Base-by-base conservation (phyloP, 2,113 vertebrate species). In the Meriones unguiculatus region DNA sequence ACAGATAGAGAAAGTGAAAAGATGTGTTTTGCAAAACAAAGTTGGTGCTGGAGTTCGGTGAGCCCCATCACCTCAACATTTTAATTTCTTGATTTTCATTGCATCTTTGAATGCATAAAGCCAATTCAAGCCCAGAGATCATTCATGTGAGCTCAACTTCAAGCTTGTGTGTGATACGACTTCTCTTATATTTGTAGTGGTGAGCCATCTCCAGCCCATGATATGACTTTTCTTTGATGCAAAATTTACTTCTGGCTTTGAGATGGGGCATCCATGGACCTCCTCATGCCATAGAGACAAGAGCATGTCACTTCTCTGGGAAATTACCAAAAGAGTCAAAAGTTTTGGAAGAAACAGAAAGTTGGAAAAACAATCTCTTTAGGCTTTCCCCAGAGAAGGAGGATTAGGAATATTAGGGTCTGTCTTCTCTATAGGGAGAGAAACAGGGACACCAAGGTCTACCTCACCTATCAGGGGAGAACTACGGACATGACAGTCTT, bases 271-370 rank as follows among this genome's bases (percentile, higher is more conserved):
- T 50, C 14, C 1, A 18, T 20, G 6, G 5, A 86, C 46, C 72
- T 46, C 28, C 32, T 38, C 25, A 25, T 62, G n/a, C 38, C 4
- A 20, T 0, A 7, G 13, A 35, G 5, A 25, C 52, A 64, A 7
- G 7, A 65, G 0, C 24, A 14, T 8, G n/a, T n/a, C 2, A 69
- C 15, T 84, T 52, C 12, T 88, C 77, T 90, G 64, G 25, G 67
- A 85, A 95, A 95, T 57, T 82, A 59, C 22, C n/a, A 25, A 84
- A 81, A 75, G 30, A 95, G 13, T 7, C 54, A n/a, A 88, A 90
- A 91, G 78, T 18, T 5, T 24, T 76, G 1, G 15, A 35, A 57
- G 52, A 5, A 17, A 35, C 38, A 18, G 10, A 15, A 86, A 32
- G 30, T 46, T 2, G 25, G 13, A 35, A 82, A 94, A 35, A 46